Base-by-base conservation (phyloP, 1,140 invertebrate species). In the Diploscapter pachys region DNA sequence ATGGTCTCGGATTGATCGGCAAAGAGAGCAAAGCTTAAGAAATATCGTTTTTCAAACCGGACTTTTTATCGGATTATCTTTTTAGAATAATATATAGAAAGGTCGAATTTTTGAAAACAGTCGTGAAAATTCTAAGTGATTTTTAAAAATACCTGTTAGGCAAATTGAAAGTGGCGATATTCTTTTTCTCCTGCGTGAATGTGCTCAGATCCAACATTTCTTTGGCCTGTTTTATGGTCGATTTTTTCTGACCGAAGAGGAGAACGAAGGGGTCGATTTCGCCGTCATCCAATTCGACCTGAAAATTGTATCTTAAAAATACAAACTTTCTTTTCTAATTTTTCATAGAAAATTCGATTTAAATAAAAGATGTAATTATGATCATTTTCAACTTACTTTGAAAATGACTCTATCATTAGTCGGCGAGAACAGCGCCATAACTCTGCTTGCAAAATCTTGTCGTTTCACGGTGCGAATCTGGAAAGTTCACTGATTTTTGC, bases 261-360 rank as follows among this genome's bases (percentile, higher is more conserved):
- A 98, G 91, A 3, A 99, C 93, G 89, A 96, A 97, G 72, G 90
- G 91, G 82, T 96, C 96, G 90, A 94, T 92, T 80, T 96, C 92
- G 78, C 94, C 92, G 82, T 91, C 91, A 64, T 93, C 91, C 80
- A 99, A 89, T 79, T 93, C 92, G 56, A 98, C 90, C 71, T 72
- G 13, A 62, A 72, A 70, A 4, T 51, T 50, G 51, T 53, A 68
- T 68, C 52, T 6, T 6, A 68, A 51, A 51, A 48, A 72, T 6
- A 49, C 9, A n/a, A 67, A 11, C 3, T 50, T 5, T 5, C 63
- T 5, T 9, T 50, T 48, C 5, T 64, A 13, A 48, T 50, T 6
- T 64, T 50, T 13, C 6, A 64, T 64, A 31, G 6, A 13, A 64
- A 5, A 6, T 6, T 48, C 9, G 31, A 6, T 6, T 6, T 6